Base-by-base conservation (phyloP, 1,140 invertebrate species). In the Agrilus planipennis region DNA sequence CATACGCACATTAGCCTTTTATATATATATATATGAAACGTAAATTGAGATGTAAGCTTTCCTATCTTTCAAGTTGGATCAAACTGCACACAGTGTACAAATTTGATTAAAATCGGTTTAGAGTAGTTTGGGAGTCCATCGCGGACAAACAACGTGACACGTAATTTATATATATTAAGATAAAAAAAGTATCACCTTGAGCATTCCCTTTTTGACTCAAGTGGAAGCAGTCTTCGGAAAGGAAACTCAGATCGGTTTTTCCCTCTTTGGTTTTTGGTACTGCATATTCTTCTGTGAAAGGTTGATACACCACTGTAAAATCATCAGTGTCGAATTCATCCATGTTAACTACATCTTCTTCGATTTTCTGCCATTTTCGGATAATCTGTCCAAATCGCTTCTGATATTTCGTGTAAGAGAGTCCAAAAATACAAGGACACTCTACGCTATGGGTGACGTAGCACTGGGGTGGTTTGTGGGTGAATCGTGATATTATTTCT, bases 201-300 rank as follows among this genome's bases (percentile, higher is more conserved):
- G 75, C 69, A 45, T 82, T 72, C 5, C 66, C 66, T 36, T 73
- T 75, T 50, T 79, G 73, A 51, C 75, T 81, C 2, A 77, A 65
- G 51, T 85, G 82, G 48, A 77, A 84, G 63, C 81, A 84, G 55
- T 85, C 81, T 7, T 62, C 60, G 1, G 78, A 70, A 25, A 83
- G 66, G 51, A 71, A 77, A 2, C 68, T 61, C 31, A 70, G 64
- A 58, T 84, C 79, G 37, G 15, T 42, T 32, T 34, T 16, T 11
- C 46, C 50, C 6, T 32, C 19, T 16, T 22, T 48, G 17, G 40
- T 41, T 16, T 5, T 51, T 10, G 68, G 70, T 12, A 72, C 50
- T 0, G 11, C 47, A 0, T 65, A n/a, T 23, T 73, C 52, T 2
- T 43, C 39, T 0, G 64, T 49, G 43, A 70, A 70, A 1, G 75